These are phyloP conservation scores for Bungarus multicinctus DNA, from an alignment of 2,113 vertebrate species.

Conservation along the genomic window DNA sequence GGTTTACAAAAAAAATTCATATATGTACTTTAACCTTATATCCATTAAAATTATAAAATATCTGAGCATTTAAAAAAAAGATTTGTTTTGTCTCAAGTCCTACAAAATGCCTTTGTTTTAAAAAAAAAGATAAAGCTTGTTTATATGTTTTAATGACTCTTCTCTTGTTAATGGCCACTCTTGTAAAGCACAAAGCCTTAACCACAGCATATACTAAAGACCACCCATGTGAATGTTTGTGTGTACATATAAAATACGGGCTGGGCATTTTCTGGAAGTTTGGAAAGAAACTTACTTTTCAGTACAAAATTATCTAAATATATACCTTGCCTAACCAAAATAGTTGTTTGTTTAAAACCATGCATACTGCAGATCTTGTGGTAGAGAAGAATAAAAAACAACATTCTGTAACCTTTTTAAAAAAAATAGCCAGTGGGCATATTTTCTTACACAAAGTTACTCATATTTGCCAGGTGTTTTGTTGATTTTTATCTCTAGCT, in stretches of 20 bases:
- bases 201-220: not conserved
- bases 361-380: conserved; percentile 26
- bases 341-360: not conserved
- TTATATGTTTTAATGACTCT: conserved; percentile 38
- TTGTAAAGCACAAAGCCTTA: conserved; percentile 43
- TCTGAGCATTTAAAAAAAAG: conserved; percentile 39
- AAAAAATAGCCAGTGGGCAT: conserved; percentile 35
- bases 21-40: conserved; percentile 56
- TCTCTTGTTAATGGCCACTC: conserved; percentile 37
- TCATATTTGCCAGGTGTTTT: conserved; percentile 59
- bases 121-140: conserved; percentile 25
- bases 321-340: conserved; percentile 3
- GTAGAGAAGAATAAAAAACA: conserved; percentile 30
- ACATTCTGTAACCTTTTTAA: conserved; percentile 39
- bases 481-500: conserved; percentile 65
- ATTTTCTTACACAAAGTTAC: conserved; percentile 53
- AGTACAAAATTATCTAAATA: conserved; percentile 3
- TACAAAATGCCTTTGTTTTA: conserved; percentile 33
- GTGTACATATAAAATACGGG: not conserved
- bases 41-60: conserved; percentile 60
- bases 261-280: not conserved
- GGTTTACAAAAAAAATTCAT: conserved; percentile 40
- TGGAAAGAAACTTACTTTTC: conserved; percentile 30
- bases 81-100: conserved; percentile 34
- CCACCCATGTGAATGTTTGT: conserved; percentile 24